Percentiles rank a stretch among this genome's conserved stretches.
Evolutionary conservation across 2,113 vertebrate genomes (phyloP).

Genomic region (Salvelinus alpinus): DNA sequence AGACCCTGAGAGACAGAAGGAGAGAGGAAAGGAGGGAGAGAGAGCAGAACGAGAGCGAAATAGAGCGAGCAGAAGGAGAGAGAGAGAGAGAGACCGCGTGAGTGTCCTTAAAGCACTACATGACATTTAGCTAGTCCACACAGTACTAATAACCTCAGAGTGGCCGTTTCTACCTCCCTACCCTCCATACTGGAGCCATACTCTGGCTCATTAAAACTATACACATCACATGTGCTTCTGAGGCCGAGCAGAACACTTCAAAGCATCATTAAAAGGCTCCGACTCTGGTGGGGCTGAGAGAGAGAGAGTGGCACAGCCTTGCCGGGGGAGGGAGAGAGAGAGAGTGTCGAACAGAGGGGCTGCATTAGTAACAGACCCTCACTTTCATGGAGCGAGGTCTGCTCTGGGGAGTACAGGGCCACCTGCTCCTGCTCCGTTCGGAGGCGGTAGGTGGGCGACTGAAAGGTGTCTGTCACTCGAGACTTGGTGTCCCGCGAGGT

Average conservation of each 20-base stretch:
- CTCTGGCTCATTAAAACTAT: neutral
- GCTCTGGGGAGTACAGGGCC: constrained; percentile 87
- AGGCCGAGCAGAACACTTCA: constrained; percentile 3
- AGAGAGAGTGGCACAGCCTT: neutral
- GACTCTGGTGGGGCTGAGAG: neutral
- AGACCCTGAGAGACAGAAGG: constrained; percentile 78
- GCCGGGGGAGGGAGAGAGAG: constrained; percentile 56
- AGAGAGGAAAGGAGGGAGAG: neutral
- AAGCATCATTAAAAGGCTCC: constrained; percentile 6
- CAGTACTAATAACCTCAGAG: constrained; percentile 41
- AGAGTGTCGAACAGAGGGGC: constrained; percentile 48
- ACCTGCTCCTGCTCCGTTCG: constrained; percentile 86
- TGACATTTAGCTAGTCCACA: constrained; percentile 56
- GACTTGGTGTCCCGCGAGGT: constrained; percentile 78
- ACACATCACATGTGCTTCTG: constrained; percentile 5
- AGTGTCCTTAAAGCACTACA: constrained; percentile 44
- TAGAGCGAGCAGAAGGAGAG: constrained; percentile 56
- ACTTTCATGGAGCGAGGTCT: constrained; percentile 96
- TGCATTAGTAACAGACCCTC: constrained; percentile 87
- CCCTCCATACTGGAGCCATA: too few relatives aligned
- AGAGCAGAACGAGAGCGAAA: constrained; percentile 2
- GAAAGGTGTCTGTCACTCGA: constrained; percentile 80
- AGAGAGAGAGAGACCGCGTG: constrained; percentile 47
- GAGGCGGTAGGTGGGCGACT: constrained; percentile 85
- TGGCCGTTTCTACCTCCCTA: neutral